A percentile compares a stretch with the other conserved stretches of the same genome.
phyloP scores from a whole-genome alignment of 2,888 invertebrate genomes.

The Junonia oenone region DNA sequence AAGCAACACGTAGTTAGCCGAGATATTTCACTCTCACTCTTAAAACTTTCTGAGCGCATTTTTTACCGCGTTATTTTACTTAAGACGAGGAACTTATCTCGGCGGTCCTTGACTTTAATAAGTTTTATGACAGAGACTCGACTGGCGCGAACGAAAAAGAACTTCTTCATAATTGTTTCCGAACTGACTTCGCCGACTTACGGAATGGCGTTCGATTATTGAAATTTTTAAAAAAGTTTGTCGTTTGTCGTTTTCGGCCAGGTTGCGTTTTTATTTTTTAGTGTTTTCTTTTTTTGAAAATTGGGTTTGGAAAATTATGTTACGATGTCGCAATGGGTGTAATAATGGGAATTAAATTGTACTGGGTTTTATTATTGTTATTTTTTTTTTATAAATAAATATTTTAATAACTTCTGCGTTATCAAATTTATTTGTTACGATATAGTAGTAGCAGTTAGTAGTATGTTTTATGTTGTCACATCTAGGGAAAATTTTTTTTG shows the following conservation, averaged over 20 bases:
- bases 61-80: conserved; percentile 77
- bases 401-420: background rate
- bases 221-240: conserved; percentile 48
- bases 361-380: background rate
- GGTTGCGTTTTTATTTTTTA: conserved; percentile 36
- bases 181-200: conserved; percentile 56
- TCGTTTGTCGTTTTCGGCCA: conserved; percentile 50
- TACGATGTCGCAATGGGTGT: background rate
- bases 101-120: conserved; percentile 80
- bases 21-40: conserved; percentile 65
- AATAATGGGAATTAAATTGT: background rate
- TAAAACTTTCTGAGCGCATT: conserved; percentile 62
- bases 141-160: conserved; percentile 73
- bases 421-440: background rate
- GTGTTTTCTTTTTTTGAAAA: background rate
- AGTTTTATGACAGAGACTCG: conserved; percentile 71
- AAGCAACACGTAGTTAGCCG: conserved; percentile 63
- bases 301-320: background rate
- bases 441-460: too few relatives aligned
- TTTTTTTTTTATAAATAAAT: background rate
- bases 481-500: conserved; percentile 31
- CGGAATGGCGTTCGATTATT: conserved; percentile 63
- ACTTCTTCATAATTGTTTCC: conserved; percentile 79
- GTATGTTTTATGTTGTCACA: too few relatives aligned
- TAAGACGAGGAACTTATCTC: conserved; percentile 78